phyloP scores from a whole-genome alignment of 2,113 vertebrate genomes.

The Lycocorax pyrrhopterus region DNA sequence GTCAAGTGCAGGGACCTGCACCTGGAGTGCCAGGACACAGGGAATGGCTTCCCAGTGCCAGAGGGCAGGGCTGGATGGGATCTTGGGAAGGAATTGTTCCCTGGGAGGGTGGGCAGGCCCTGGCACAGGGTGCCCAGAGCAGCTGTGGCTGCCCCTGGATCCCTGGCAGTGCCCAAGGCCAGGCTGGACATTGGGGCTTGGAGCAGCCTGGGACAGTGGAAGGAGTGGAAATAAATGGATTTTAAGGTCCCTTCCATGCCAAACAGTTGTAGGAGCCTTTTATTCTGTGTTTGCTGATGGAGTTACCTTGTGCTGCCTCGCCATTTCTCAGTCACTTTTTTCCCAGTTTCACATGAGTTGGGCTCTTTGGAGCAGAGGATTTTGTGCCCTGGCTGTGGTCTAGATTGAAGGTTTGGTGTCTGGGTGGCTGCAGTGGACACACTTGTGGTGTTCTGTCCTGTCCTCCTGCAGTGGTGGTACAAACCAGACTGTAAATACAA shows the following conservation, averaged over 20 bases:
- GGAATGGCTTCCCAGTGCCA: not conserved
- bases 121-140: not conserved
- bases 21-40: not conserved
- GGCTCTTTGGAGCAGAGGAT: not conserved
- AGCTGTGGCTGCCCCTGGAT: not conserved
- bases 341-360: not conserved
- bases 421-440: not conserved
- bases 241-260: not conserved
- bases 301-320: not conserved
- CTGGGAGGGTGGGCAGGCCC: not conserved
- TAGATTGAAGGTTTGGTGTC: not conserved
- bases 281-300: not conserved
- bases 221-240: not conserved
- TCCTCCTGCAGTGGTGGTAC: not conserved
- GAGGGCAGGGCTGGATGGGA: fast-evolving
- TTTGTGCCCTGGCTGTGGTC: not conserved
- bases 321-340: fast-evolving
- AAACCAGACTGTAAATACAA: not conserved
- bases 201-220: not conserved
- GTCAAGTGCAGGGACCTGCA: not conserved
- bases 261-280: not conserved
- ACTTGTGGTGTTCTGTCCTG: not conserved
- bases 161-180: not conserved
- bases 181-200: not conserved
- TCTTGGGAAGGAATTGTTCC: not conserved